Evolutionary conservation across 2,113 vertebrate genomes (phyloP), one percentile per base, ranked within the genome.

Genomic region (Cochlearius cochlearius): DNA sequence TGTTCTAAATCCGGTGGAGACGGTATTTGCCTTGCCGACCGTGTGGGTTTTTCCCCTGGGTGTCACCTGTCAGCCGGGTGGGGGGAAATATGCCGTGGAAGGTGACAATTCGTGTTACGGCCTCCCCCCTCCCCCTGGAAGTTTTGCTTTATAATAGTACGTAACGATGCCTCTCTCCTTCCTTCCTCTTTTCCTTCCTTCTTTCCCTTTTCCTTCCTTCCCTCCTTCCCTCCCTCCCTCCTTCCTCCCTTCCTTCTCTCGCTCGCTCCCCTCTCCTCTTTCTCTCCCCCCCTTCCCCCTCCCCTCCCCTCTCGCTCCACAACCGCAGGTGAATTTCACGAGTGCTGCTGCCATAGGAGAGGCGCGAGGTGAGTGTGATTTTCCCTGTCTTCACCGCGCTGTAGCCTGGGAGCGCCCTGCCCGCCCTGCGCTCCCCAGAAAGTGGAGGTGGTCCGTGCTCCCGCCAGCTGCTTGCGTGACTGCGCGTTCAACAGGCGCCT

Each of bases 41-140:
- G 34, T 7, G 32, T 17, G 43, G 10, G 5, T 55, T 36, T 75
- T 71, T 56, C 18, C 47, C 64, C 82, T 18, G 36, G 68, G 83
- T 90, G 90, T 91, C 93, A 90, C 94, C 78, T 96, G 94, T 89
- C 96, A 73, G 63, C 56, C 76, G 58, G 83, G 75, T 58, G 95
- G 77, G 94, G 88, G 91, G 9, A 36, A 50, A 58, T 53, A 25
- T 10, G 36, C 56, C 38, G 39, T 36, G 64, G 21, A 82, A 77
- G 62, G 85, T 78, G 94, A 56, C 92, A 67, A 30, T 88, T 87
- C 90, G 58, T n/a, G 53, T 36, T 30, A 45, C 18, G 47, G 45
- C 59, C 11, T 67, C 29, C 53, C 56, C 25, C 14, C 13, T 49
- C 17, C 82, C 41, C 52, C 27, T 11, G 43, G 47, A 50, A 86